These are phyloP conservation scores for Sinopyrophorus schimmeli DNA, from an alignment of 2,888 invertebrate genomes.

Conservation along the genomic window DNA sequence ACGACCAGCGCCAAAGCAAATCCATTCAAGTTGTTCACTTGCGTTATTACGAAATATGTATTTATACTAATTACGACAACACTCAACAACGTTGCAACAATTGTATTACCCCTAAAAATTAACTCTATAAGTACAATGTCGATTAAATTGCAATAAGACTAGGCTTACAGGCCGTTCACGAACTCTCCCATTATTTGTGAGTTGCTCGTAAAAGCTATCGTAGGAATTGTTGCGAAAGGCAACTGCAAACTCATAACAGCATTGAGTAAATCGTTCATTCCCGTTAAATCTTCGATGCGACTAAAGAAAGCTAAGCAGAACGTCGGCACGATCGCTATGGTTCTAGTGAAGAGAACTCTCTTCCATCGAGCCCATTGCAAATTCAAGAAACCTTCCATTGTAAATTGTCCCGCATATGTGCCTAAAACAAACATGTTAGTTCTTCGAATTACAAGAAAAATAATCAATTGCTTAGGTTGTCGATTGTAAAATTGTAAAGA, in stretches of 20 bases:
- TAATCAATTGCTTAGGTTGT: too few relatives aligned
- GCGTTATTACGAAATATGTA: slow-evolving; percentile 73
- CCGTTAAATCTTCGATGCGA: slow-evolving; percentile 69
- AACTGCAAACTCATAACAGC: slow-evolving; percentile 85
- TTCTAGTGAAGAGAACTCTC: slow-evolving; percentile 79
- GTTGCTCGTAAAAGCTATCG: slow-evolving; percentile 83
- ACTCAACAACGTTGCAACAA: slow-evolving; percentile 68
- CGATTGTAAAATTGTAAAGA: not conserved
- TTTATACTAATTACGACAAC: slow-evolving; percentile 77
- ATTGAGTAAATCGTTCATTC: slow-evolving; percentile 84
- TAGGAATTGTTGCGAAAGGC: slow-evolving; percentile 85
- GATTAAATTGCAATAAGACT: not conserved
- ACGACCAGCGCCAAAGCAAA: slow-evolving; percentile 56
- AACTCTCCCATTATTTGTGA: slow-evolving; percentile 82
- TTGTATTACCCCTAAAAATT: slow-evolving; percentile 70
- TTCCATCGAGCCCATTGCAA: slow-evolving; percentile 87
- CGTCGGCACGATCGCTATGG: slow-evolving; percentile 78
- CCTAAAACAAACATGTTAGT: too few relatives aligned
- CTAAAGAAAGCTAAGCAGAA: slow-evolving; percentile 71
- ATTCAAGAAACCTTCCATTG: slow-evolving; percentile 87
- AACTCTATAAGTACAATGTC: not conserved
- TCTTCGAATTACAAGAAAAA: too few relatives aligned
- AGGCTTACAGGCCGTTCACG: slow-evolving; percentile 73
- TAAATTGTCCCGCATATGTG: slow-evolving; percentile 86
- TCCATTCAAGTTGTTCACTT: slow-evolving; percentile 58